phyloP scores from a whole-genome alignment of 2,113 vertebrate genomes.

The Tympanuchus pallidicinctus region DNA sequence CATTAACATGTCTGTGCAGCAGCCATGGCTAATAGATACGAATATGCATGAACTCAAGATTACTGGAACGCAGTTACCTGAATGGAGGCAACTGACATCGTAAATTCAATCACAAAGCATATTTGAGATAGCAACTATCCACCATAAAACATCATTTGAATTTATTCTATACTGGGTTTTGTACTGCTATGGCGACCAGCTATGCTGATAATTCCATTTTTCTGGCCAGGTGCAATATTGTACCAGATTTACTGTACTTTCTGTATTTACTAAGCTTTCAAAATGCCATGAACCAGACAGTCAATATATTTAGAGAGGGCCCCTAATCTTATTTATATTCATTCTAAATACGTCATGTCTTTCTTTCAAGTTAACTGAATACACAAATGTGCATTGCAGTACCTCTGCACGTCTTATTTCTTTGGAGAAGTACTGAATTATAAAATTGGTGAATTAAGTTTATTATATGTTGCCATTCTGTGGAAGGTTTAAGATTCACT shows the following conservation, averaged over 20 bases:
- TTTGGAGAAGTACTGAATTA: not conserved
- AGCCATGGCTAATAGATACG: not conserved
- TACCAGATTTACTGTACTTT: not conserved
- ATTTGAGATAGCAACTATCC: not conserved
- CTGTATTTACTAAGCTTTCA: constrained; percentile 5
- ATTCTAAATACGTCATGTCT: constrained; percentile 8
- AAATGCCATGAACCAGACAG: constrained; percentile 26
- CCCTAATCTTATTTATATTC: not conserved
- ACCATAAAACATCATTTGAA: not conserved
- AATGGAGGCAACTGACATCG: rapidly evolving
- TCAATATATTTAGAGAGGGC: not conserved
- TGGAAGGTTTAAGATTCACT: not conserved
- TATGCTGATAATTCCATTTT: not conserved
- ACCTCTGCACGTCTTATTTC: not conserved
- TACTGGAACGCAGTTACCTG: not conserved
- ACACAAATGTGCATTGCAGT: not conserved
- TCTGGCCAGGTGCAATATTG: not conserved
- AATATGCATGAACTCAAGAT: not conserved
- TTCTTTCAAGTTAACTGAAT: constrained; percentile 1
- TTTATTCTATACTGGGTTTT: not conserved
- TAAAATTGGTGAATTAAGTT: not conserved
- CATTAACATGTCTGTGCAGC: not conserved
- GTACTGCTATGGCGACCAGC: not conserved
- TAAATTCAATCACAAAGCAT: not conserved
- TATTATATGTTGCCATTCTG: not conserved